phyloP scores from a whole-genome alignment of 2,797 vertebrate genomes.

The Coccyzus lansbergi region DNA sequence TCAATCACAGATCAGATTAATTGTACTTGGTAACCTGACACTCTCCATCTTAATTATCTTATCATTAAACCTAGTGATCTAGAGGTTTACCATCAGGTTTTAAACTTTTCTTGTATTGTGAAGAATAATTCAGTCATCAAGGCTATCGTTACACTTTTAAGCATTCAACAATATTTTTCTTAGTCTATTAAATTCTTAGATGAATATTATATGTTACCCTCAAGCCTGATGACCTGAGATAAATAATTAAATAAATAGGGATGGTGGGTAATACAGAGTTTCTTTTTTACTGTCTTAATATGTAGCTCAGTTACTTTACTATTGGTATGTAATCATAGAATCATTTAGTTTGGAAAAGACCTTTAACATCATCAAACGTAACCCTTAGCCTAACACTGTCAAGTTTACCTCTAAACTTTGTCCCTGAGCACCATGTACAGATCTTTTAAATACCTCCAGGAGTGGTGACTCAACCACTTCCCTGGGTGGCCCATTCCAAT shows the following conservation, averaged over 20 bases:
- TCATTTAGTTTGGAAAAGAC: too few relatives aligned
- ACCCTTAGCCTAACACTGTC: too few relatives aligned
- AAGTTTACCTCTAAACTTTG: too few relatives aligned
- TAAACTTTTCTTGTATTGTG: neutral
- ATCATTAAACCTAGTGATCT: slow-evolving; percentile 11
- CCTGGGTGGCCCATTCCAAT: too few relatives aligned
- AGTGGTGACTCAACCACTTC: too few relatives aligned
- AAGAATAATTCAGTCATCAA: slow-evolving; percentile 46
- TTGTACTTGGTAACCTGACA: slow-evolving; percentile 18
- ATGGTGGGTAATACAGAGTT: neutral
- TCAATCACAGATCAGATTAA: slow-evolving; percentile 39
- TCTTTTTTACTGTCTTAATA: neutral
- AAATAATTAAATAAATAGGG: neutral
- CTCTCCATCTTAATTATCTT: slow-evolving; percentile 46
- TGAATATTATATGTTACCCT: neutral
- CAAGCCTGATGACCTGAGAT: neutral
- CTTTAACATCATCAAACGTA: too few relatives aligned
- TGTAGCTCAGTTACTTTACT: neutral
- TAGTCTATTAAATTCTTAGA: neutral
- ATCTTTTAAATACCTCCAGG: too few relatives aligned
- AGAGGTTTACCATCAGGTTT: slow-evolving; percentile 14
- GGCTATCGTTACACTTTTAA: slow-evolving; percentile 8
- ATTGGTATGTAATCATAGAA: neutral
- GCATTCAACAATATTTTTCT: neutral
- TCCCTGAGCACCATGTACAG: too few relatives aligned